Conservation (phyloP, 2,113 vertebrate genomes). For the Rhynchopsitta pachyrhyncha region DNA sequence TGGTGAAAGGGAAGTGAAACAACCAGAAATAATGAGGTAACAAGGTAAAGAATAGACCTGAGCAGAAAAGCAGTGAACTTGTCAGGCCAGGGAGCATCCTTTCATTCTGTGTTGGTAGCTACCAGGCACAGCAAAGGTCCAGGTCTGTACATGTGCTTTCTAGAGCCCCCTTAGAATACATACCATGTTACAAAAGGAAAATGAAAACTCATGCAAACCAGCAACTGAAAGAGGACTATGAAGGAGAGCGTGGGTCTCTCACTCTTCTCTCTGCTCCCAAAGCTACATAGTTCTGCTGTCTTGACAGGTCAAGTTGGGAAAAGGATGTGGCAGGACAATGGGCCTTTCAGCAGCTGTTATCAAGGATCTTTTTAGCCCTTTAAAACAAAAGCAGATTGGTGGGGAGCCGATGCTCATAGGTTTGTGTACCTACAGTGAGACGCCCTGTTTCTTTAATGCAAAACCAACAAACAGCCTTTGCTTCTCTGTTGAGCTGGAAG, state of each 20-base stretch:
- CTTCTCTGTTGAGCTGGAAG: slow-evolving; percentile 17
- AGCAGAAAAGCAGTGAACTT: neutral
- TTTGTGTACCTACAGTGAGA: slow-evolving; percentile 1
- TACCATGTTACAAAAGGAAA: neutral
- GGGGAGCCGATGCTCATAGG: neutral
- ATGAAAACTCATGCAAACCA: neutral
- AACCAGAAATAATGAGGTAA: neutral
- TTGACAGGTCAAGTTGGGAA: neutral
- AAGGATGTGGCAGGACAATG: neutral
- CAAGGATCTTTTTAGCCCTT: neutral
- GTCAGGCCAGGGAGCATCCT: neutral
- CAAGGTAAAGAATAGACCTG: neutral
- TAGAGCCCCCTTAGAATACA: neutral
- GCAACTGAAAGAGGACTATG: neutral
- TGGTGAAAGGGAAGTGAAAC: neutral
- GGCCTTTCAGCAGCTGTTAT: neutral
- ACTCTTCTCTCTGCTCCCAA: neutral
- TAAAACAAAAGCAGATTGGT: neutral
- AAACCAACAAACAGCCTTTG: neutral
- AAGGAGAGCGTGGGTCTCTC: neutral
- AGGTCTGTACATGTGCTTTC: neutral
- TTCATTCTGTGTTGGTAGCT: neutral
- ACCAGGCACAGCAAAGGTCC: neutral
- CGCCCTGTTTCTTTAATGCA: neutral
- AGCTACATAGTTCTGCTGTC: neutral